Evolutionary conservation across 2,888 invertebrate species (phyloP), one percentile per base, ranked within the genome.

Genomic region (Ischnura elegans): DNA sequence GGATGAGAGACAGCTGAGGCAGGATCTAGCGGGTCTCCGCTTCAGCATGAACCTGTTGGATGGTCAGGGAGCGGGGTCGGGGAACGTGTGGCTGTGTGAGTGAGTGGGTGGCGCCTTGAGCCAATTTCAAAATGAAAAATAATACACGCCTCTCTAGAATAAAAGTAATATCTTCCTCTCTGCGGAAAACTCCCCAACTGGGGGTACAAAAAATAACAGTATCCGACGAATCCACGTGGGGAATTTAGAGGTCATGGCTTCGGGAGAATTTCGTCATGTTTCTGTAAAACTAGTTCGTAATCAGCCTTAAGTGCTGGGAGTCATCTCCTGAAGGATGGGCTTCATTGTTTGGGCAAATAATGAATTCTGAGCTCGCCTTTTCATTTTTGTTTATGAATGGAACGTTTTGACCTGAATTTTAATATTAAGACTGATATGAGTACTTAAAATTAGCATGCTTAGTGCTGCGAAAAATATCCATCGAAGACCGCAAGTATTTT

Each of bases 81-180:
- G 97, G 95, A 97, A 97, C 96, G 96, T 97, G 94, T 97, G 97
- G 97, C 96, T 97, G 95, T 97, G 97, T 97, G 96, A 96, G 97
- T 96, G 55, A 85, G 87, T 84, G 93, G 47, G 61, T 46, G 93
- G 46, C 61, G 42, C 61, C 25, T 61, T 45, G 55, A 94, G 90
- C 90, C 90, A 61, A 90, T 61, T 42, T n/a, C 90, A 55, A 90
- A 55, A 90, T n/a, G n/a, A n/a, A n/a, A n/a, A n/a, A n/a, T n/a
- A n/a, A n/a, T n/a, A n/a, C n/a, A n/a, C 90, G 90, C 25, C 90
- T 66, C 13, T 51, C 19, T 5, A 6, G 19, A 51, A 8, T 51
- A 51, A 51, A 51, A 51, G 19, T 19, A 19, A 51, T 2, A 2
- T n/a, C n/a, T n/a, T n/a, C 90, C 66, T 43, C 61, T 43, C 51